Evolutionary conservation across 2,113 vertebrate genomes (phyloP).

Genomic region (Alouatta palliata): DNA sequence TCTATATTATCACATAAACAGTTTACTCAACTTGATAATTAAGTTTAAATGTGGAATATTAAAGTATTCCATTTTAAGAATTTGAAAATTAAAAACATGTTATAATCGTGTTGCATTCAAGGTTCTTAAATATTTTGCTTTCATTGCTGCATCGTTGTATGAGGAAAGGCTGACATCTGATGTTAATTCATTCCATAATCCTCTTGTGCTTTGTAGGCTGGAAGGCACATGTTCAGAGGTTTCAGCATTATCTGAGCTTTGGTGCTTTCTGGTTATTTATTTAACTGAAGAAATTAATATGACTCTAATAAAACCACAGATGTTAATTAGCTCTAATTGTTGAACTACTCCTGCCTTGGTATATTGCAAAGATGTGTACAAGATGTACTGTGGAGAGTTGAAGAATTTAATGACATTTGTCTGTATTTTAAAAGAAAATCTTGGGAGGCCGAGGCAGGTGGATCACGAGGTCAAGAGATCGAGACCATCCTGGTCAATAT

Average conservation of each 20-base stretch:
- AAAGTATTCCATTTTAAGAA: not conserved
- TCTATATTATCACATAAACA: not conserved
- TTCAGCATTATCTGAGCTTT: not conserved
- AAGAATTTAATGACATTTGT: not conserved
- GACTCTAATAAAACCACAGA: not conserved
- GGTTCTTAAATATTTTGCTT: not conserved
- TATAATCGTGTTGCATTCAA: fast-evolving
- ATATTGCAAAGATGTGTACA: not conserved
- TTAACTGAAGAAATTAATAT: not conserved
- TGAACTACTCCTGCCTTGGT: not conserved
- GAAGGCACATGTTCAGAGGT: not conserved
- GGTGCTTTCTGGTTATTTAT: not conserved
- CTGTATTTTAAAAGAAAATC: not conserved
- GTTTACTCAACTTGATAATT: not conserved
- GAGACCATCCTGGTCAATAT: too few species aligned
- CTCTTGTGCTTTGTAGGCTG: fast-evolving
- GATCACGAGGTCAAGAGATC: too few species aligned
- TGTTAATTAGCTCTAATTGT: not conserved
- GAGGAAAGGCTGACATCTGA: fast-evolving
- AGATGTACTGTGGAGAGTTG: not conserved
- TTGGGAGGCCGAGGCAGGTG: too few species aligned
- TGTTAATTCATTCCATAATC: fast-evolving
- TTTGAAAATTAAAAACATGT: not conserved
- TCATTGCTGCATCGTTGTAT: fast-evolving
- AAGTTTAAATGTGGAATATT: not conserved